Conservation (phyloP, 2,888 invertebrate species). For the Calephelis perditalis region DNA sequence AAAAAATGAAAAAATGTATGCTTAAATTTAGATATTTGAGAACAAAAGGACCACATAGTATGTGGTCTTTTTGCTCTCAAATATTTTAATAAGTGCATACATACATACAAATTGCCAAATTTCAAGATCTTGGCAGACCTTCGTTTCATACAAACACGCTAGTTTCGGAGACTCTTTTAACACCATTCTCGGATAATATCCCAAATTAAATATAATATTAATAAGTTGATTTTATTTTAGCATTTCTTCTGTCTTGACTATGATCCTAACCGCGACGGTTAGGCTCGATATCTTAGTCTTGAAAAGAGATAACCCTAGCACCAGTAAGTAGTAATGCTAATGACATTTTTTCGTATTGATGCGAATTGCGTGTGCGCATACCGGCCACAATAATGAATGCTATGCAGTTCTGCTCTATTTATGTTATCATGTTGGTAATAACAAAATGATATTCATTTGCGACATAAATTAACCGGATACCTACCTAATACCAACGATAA, state of each 20-base stretch:
- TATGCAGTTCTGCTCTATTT: constrained; percentile 70
- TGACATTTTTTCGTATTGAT: constrained; percentile 55
- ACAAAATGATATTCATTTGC: constrained; percentile 54
- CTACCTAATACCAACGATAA: constrained; percentile 10
- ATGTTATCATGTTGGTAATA: constrained; percentile 62
- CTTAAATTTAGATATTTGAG: no score
- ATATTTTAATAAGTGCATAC: constrained; percentile 37
- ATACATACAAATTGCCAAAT: constrained; percentile 2
- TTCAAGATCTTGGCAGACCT: no score
- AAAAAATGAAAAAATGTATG: no score
- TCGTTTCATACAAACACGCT: no score
- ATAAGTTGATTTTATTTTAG: no score
- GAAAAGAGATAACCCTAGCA: background rate
- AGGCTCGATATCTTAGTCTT: no score
- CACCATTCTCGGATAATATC: no score
- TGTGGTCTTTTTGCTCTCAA: constrained; percentile 13
- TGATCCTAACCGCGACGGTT: no score
- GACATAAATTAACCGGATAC: constrained; percentile 27
- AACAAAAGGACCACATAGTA: no score
- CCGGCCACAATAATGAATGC: constrained; percentile 55
- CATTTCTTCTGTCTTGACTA: no score
- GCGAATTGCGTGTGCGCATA: constrained; percentile 64
- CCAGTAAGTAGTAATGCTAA: constrained; percentile 44
- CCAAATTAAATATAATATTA: no score
- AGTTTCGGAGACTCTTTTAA: no score